Conservation (phyloP, 2,113 vertebrate species). For the Mastomys natalensis region DNA sequence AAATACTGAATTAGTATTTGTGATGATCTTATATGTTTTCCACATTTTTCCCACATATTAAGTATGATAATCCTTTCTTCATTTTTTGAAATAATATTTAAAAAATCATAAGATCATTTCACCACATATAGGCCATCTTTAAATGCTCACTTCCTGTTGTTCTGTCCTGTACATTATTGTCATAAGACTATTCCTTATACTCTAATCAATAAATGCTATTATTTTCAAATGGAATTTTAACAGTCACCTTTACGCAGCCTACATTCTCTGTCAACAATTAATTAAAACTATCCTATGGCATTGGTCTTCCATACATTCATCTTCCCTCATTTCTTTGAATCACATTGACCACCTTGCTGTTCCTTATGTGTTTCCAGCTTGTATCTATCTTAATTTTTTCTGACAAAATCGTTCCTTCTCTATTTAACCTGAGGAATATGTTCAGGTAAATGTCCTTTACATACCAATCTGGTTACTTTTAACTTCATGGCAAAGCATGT, state of each 20-base stretch:
- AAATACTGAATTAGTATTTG: background rate
- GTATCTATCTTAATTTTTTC: background rate
- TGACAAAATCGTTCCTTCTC: background rate
- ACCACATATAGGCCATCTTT: background rate
- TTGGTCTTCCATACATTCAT: background rate
- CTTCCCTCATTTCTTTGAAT: background rate
- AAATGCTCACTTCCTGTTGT: background rate
- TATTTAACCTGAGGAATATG: background rate
- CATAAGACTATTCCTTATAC: background rate
- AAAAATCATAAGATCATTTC: background rate
- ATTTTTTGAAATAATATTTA: background rate
- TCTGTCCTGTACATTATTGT: background rate
- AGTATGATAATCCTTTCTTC: background rate
- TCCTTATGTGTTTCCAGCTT: background rate
- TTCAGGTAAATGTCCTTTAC: background rate
- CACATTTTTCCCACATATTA: background rate
- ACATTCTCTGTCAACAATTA: background rate
- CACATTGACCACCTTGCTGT: rapidly evolving
- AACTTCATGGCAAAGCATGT: background rate
- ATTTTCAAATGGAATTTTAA: background rate
- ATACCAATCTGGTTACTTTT: background rate
- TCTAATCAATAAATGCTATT: background rate
- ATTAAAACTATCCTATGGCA: background rate
- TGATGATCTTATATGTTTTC: background rate
- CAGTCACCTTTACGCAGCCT: background rate